phyloP scores from a whole-genome alignment of 2,888 invertebrate genomes.

The Exephanes ischioxanthus region DNA sequence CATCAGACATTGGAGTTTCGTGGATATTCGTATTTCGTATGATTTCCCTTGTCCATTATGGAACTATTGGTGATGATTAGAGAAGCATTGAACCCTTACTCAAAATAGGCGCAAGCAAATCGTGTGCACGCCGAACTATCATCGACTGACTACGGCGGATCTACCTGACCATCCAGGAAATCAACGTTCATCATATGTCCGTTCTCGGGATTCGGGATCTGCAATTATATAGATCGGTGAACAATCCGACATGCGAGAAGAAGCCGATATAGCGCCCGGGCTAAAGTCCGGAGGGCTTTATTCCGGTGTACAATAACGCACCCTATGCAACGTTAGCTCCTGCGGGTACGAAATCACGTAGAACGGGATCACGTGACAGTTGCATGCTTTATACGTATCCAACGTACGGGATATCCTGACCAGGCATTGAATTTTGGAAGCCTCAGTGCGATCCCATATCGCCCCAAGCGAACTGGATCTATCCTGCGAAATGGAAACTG shows the following conservation, averaged over 20 bases:
- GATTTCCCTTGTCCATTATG: neutral
- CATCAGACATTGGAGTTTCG: neutral
- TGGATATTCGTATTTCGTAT: neutral
- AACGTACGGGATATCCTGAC: constrained; percentile 13
- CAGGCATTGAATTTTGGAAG: neutral
- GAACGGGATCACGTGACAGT: neutral
- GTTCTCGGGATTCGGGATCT: neutral
- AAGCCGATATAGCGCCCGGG: neutral
- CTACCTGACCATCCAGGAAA: constrained; percentile 12
- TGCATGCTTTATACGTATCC: neutral
- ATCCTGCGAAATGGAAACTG: neutral
- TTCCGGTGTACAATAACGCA: neutral
- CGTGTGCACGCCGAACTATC: neutral
- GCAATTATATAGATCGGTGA: constrained; percentile 43
- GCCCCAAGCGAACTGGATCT: neutral
- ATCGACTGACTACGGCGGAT: neutral
- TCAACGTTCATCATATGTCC: constrained; percentile 4
- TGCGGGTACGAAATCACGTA: neutral
- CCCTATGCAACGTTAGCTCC: neutral
- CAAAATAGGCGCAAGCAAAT: neutral
- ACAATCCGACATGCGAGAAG: constrained; percentile 15
- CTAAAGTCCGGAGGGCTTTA: neutral
- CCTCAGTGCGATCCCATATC: neutral
- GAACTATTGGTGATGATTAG: neutral
- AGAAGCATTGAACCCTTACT: neutral